Conservation (phyloP, 1,140 invertebrate species). For the Drosophila eugracilis region DNA sequence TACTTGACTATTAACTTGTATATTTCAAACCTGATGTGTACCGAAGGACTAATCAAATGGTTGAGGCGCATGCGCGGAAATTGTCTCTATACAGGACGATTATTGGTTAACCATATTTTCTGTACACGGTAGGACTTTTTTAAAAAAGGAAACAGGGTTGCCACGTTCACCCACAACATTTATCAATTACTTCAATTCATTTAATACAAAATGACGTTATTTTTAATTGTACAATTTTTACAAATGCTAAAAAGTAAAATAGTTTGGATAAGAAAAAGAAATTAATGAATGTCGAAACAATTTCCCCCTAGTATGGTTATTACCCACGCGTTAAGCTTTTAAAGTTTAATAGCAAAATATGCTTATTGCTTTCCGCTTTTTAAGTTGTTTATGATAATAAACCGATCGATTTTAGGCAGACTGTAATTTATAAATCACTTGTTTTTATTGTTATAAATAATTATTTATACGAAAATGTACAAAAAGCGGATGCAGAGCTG, state of each 20-base stretch:
- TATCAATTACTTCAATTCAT: constrained; percentile 10
- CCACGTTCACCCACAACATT: constrained; percentile 27
- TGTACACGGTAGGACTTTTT: constrained; percentile 70
- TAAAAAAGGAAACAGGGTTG: constrained; percentile 59
- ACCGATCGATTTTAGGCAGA: constrained; percentile 6
- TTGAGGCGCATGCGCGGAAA: constrained; percentile 74
- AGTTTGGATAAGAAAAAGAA: constrained; percentile 25
- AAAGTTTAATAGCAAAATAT: constrained; percentile 12
- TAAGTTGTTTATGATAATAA: not conserved
- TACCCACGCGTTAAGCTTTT: constrained; percentile 13
- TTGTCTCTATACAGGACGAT: constrained; percentile 78
- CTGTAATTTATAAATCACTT: constrained; percentile 8
- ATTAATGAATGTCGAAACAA: not conserved
- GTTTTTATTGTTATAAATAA: constrained; percentile 15
- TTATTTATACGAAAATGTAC: constrained; percentile 23
- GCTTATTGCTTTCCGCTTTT: constrained; percentile 22
- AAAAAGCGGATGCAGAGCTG: constrained; percentile 37
- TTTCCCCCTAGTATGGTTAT: constrained; percentile 11
- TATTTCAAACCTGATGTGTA: constrained; percentile 73
- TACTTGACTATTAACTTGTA: constrained; percentile 68
- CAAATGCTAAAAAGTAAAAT: constrained; percentile 22
- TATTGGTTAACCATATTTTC: constrained; percentile 81
- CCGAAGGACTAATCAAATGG: constrained; percentile 66
- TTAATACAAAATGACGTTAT: constrained; percentile 17
- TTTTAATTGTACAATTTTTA: constrained; percentile 2